Conservation (phyloP, 2,113 vertebrate species). For the Alethe diademata region DNA sequence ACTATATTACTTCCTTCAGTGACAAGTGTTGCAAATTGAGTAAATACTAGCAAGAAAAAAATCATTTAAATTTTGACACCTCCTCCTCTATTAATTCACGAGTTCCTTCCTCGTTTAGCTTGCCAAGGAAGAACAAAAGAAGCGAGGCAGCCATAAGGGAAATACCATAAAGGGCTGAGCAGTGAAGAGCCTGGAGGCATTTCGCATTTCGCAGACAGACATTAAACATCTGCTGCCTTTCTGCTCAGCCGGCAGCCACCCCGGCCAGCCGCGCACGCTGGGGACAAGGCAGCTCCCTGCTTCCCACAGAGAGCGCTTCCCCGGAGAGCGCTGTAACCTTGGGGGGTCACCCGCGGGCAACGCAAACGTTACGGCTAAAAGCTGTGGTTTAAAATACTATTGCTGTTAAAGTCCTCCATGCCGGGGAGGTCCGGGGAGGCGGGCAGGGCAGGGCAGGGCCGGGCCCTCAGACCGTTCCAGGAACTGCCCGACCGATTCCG, state of each 20-base stretch:
- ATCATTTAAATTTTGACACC: neutral
- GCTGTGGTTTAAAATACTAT: neutral
- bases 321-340: accelerated
- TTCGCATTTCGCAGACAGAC: neutral
- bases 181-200: neutral
- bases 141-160: neutral
- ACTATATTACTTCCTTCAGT: neutral
- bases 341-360: neutral
- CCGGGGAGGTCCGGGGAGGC: neutral
- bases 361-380: neutral
- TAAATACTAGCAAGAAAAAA: constrained; percentile 4
- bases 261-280: neutral
- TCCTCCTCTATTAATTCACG: constrained; percentile 30
- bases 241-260: neutral
- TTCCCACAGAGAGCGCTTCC: accelerated
- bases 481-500: accelerated
- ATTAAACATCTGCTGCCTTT: neutral
- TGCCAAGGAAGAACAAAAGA: constrained; percentile 1
- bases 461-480: neutral
- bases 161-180: neutral
- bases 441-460: neutral
- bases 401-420: accelerated
- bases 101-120: neutral
- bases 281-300: neutral
- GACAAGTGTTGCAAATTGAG: neutral